Base-by-base conservation (phyloP, 2,113 vertebrate genomes). In the Eretmodus cyanostictus region DNA sequence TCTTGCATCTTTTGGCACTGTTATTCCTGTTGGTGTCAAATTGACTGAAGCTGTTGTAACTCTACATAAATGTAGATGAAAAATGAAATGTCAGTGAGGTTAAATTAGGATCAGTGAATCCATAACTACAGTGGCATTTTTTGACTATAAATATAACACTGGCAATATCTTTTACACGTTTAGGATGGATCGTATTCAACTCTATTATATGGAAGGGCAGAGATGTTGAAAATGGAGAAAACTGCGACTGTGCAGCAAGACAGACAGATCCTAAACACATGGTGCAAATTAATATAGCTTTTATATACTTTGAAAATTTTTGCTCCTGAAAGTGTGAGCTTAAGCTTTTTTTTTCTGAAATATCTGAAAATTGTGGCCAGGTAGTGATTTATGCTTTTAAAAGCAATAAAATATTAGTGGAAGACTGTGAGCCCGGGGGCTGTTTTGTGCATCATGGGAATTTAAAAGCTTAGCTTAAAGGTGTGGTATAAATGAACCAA, bases 1-100 rank as follows among this genome's bases (percentile, higher is more conserved):
- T 84, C 31, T 84, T 78, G 57, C 31, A 57, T 57, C 47, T 82
- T 51, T 16, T 86, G 29, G 13, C 27, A 17, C 53, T 9, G 29
- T 71, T 87, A 88, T 79, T 81, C 40, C 40, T 42, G 89, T 90
- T 93, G 53, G 80, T 16, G 86, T 80, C 79, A 82, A 78, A 90
- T 83, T 80, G 89, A 57, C 42, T 83, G 34, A 91, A 71, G 88
- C 9, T 36, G 42, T 12, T 78, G 7, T n/a, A 78, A n/a, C 27
- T 34, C 73, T 31, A 9, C 73, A 78, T 13, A 51, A 78, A 78
- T 34, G 10, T 10, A 51, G 73, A 51, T 78, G 45, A 51, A 34
- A 78, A 78, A 51, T 19, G 7, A 78, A 51, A 78, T 78, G 10
- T 78, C 73, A 78, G 27, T 78, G 17, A 78, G 10, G 73, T 34